Evolutionary conservation across 2,888 invertebrate species (phyloP).

Genomic region (Schizotus pectinicornis): DNA sequence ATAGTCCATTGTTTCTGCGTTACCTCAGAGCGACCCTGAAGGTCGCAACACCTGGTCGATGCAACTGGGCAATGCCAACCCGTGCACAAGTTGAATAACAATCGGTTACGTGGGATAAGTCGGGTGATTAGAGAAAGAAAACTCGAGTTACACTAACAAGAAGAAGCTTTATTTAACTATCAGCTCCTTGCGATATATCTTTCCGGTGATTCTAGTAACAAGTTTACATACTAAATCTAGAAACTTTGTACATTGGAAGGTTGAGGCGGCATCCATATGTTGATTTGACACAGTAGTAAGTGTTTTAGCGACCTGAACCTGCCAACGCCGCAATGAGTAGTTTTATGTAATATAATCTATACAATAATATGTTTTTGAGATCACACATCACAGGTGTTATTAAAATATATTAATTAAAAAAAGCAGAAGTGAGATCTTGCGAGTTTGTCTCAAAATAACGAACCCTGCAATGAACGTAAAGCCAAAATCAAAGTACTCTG

Average conservation of each 20-base stretch:
- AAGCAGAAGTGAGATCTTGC: slow-evolving; percentile 48
- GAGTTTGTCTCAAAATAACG: slow-evolving; percentile 31
- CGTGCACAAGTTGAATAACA: slow-evolving; percentile 1
- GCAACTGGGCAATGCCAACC: slow-evolving; percentile 21
- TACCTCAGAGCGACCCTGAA: slow-evolving; percentile 30
- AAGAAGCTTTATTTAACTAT: slow-evolving; percentile 45
- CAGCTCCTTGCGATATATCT: slow-evolving; percentile 45
- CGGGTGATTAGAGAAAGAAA: slow-evolving; percentile 16
- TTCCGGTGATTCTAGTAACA: slow-evolving; percentile 48
- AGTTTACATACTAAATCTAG: slow-evolving; percentile 40
- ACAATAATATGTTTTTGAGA: slow-evolving; percentile 56
- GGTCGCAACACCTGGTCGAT: slow-evolving; percentile 35
- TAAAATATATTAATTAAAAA: slow-evolving; percentile 52
- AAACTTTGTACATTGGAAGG: slow-evolving; percentile 17
- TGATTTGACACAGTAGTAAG: background rate
- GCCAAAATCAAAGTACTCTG: slow-evolving; percentile 26
- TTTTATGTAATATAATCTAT: too few species aligned
- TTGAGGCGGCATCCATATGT: slow-evolving; percentile 10
- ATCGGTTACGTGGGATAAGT: background rate
- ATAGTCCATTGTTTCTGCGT: slow-evolving; percentile 22
- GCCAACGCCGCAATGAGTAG: too few species aligned
- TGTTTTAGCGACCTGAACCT: too few species aligned
- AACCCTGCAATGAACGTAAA: slow-evolving; percentile 31
- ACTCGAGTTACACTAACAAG: slow-evolving; percentile 44
- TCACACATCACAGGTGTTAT: slow-evolving; percentile 71